Evolutionary conservation across 2,797 vertebrate genomes (phyloP).

Genomic region (Urocyon cinereoargenteus): DNA sequence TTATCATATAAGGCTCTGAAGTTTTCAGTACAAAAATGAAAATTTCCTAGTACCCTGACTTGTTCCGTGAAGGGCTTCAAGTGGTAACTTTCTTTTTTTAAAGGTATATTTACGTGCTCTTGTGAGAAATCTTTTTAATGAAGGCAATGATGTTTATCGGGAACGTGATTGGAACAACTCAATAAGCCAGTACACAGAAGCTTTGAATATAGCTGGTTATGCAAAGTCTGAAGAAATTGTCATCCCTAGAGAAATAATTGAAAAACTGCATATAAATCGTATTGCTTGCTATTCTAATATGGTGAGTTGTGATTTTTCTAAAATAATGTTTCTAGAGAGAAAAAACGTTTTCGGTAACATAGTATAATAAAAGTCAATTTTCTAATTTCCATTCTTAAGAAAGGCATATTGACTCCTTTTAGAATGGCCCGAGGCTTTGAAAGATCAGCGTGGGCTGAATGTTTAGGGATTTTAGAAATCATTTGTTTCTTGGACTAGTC

Average conservation of each 20-base stretch:
- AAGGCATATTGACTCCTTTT: neutral
- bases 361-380: conserved; percentile 27
- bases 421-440: neutral
- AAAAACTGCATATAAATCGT: conserved; percentile 96
- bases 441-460: neutral
- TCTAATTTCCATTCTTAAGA: conserved; percentile 13
- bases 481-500: neutral
- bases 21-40: neutral
- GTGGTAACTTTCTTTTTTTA: conserved; percentile 61
- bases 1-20: neutral
- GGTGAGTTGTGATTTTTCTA: conserved; percentile 86
- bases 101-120: conserved; percentile 96
- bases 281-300: conserved; percentile 95
- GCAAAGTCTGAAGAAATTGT: conserved; percentile 95
- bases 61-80: neutral
- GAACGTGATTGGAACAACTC: conserved; percentile 94
- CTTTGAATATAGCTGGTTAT: conserved; percentile 96
- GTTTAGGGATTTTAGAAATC: neutral
- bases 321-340: neutral
- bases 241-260: conserved; percentile 91
- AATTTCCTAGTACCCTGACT: neutral
- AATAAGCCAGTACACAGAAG: conserved; percentile 95
- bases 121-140: conserved; percentile 96
- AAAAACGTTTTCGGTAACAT: neutral
- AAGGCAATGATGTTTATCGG: conserved; percentile 96